phyloP scores from a whole-genome alignment of 2,888 invertebrate species.

The Parochlus steinenii region DNA sequence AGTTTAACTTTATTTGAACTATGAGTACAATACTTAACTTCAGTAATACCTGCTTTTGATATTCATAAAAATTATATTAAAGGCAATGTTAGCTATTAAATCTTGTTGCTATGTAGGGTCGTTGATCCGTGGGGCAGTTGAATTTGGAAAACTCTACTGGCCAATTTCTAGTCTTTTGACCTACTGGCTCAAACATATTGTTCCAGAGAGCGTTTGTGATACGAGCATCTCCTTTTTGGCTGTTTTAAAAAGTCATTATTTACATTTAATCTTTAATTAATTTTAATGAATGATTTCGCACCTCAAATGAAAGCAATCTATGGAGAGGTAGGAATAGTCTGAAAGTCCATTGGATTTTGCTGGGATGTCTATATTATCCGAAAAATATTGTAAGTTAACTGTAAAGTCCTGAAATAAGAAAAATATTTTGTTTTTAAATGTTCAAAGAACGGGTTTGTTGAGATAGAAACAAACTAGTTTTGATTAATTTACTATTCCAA shows the following conservation, averaged over 20 bases:
- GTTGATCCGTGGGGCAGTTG: slow-evolving; percentile 22
- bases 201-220: slow-evolving; percentile 43
- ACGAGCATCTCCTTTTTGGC: too few species aligned
- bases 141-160: slow-evolving; percentile 20
- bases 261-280: too few species aligned
- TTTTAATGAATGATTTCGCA: too few species aligned
- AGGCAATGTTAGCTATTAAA: slow-evolving; percentile 11
- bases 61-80: too few species aligned
- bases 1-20: too few species aligned
- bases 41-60: too few species aligned
- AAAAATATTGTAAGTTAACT: slow-evolving; percentile 36
- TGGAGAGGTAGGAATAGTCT: slow-evolving; percentile 36
- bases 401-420: slow-evolving; percentile 34
- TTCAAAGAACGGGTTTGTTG: too few species aligned
- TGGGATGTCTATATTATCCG: slow-evolving; percentile 30
- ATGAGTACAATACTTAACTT: too few species aligned
- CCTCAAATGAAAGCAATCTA: slow-evolving; percentile 40
- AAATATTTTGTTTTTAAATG: too few species aligned
- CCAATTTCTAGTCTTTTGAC: slow-evolving; percentile 27
- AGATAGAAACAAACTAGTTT: too few species aligned
- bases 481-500: too few species aligned
- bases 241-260: too few species aligned
- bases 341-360: slow-evolving; percentile 24
- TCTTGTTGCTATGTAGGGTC: slow-evolving; percentile 23
- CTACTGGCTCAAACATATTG: slow-evolving; percentile 38